Base-by-base conservation (phyloP, 2,113 vertebrate genomes). In the Hiodon tergisus region DNA sequence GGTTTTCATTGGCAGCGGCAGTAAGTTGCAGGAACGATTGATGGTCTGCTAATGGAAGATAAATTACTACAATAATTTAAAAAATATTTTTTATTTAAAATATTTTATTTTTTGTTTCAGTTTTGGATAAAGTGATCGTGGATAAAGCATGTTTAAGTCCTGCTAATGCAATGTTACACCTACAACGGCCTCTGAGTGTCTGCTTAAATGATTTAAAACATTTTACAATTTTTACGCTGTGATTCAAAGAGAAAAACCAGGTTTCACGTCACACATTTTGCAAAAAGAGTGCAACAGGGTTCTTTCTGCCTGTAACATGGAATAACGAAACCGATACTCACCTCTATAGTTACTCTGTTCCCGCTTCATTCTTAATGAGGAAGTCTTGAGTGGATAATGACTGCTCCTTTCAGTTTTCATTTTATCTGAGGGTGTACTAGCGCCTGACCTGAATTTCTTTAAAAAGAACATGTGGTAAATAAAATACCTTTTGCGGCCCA, bases 21-120 rank as follows among this genome's bases (percentile, higher is more conserved):
- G 80, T 80, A 65, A 89, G 79, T 79, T 88, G 85, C 76, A 88
- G 80, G 78, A 88, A 85, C 75, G 86, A 85, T 77, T 77, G 79
- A 71, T 81, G 69, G 76, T 67, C 85, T 75, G 79, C 77, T 72
- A 78, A 66, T 67, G 72, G 63, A 63, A 77, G 11, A 31, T 31
- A 31, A 31, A 31, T 31, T 31, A 31, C 31, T 31, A 31, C 31
- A 31, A 31, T 31, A 31, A 31, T 31, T 31, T 31, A 31, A 31
- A 31, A 31, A 31, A 31, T 31, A 31, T 31, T 31, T 31, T 31
- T n/a, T n/a, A n/a, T n/a, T n/a, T n/a, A n/a, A n/a, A n/a, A n/a
- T n/a, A n/a, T n/a, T n/a, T n/a, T n/a, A n/a, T n/a, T n/a, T n/a
- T n/a, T n/a, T n/a, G n/a, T 31, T 31, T 31, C 31, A 31, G 31